A percentile compares a stretch with the other conserved stretches of the same genome.
Evolutionary conservation across 2,888 invertebrate species (phyloP).

Genomic region (Drosophila mimica): DNA sequence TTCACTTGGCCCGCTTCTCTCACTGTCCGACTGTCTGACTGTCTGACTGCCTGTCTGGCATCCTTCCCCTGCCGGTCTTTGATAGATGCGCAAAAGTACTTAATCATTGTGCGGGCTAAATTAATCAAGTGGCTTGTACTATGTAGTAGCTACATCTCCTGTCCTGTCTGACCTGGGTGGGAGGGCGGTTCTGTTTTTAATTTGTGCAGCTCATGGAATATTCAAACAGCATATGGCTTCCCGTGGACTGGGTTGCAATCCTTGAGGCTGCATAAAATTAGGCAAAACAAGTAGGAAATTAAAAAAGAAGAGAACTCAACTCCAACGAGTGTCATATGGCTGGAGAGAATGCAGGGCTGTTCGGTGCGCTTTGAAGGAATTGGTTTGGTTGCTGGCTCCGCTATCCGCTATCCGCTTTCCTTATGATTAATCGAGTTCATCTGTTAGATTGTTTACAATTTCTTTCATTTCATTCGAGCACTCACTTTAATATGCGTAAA

Average conservation of each 20-base stretch:
- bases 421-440: slow-evolving; percentile 82
- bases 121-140: slow-evolving; percentile 80
- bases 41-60: slow-evolving; percentile 4
- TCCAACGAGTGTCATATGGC: slow-evolving; percentile 62
- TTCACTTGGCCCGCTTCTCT: slow-evolving; percentile 41
- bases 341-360: slow-evolving; percentile 24
- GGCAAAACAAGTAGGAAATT: slow-evolving; percentile 76
- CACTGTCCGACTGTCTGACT: slow-evolving; percentile 3
- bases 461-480: slow-evolving; percentile 45
- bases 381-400: slow-evolving; percentile 28
- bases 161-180: slow-evolving; percentile 8
- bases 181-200: slow-evolving; percentile 68
- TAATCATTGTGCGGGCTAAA: slow-evolving; percentile 83
- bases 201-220: slow-evolving; percentile 80
- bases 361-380: slow-evolving; percentile 45
- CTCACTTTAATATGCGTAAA: slow-evolving; percentile 65
- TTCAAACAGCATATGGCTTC: slow-evolving; percentile 75
- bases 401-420: slow-evolving; percentile 2
- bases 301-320: slow-evolving; percentile 41
- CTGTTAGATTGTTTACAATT: slow-evolving; percentile 70
- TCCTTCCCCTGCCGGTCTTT: slow-evolving; percentile 26
- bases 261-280: slow-evolving; percentile 76
- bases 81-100: slow-evolving; percentile 76
- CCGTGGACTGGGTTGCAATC: slow-evolving; percentile 53
- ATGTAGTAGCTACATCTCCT: slow-evolving; percentile 35